Conservation (phyloP, 2,888 invertebrate genomes). For the Volucella inflata region DNA sequence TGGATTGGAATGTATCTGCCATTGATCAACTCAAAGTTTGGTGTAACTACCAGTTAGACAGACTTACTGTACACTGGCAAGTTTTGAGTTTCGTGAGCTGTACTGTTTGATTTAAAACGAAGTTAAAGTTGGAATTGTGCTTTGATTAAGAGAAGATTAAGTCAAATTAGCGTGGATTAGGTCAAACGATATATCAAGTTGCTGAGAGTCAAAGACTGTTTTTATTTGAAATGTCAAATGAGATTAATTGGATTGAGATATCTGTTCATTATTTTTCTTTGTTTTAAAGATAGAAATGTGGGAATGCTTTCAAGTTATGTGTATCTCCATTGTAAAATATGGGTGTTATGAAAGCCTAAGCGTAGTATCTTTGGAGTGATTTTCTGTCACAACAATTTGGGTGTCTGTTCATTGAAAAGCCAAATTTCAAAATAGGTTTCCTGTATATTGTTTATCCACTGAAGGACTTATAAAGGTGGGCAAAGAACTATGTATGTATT, state of each 20-base stretch:
- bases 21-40: constrained; percentile 31
- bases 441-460: too few species aligned
- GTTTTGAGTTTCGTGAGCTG: neutral
- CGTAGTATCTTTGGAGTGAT: too few species aligned
- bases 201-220: constrained; percentile 49
- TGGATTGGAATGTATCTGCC: constrained; percentile 54
- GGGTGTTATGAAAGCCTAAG: too few species aligned
- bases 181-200: constrained; percentile 28
- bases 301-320: constrained; percentile 5
- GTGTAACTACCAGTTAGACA: constrained; percentile 18
- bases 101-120: constrained; percentile 26
- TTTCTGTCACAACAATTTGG: too few species aligned
- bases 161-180: constrained; percentile 35
- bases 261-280: constrained; percentile 10
- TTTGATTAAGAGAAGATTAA: constrained; percentile 55
- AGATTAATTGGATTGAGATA: constrained; percentile 55
- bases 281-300: constrained; percentile 13
- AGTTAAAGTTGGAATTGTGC: neutral
- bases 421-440: too few species aligned
- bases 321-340: neutral
- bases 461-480: too few species aligned
- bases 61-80: constrained; percentile 14
- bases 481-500: too few species aligned
- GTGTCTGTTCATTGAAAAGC: too few species aligned
- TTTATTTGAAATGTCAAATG: constrained; percentile 48